Evolutionary conservation across 2,113 vertebrate species (phyloP).

Genomic region (Clarias batrachus): DNA sequence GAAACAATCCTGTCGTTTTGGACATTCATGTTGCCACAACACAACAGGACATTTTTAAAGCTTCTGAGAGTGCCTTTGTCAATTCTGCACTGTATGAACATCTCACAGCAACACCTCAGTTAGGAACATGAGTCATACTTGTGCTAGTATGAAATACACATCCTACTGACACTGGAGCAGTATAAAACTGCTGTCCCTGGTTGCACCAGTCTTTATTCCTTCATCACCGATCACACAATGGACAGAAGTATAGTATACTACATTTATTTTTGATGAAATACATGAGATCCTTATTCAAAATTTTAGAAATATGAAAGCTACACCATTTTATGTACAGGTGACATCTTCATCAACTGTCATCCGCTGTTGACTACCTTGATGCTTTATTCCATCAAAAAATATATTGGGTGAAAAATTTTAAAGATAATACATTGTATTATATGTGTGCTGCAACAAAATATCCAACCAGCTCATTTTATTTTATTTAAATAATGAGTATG

Average conservation of each 20-base stretch:
- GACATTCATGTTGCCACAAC: conserved; percentile 46
- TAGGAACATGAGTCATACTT: conserved; percentile 27
- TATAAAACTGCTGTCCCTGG: neutral
- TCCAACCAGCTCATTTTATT: neutral
- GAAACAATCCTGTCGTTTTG: conserved; percentile 56
- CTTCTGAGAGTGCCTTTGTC: conserved; percentile 7
- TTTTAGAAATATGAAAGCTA: neutral
- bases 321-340: neutral
- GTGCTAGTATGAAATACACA: conserved; percentile 7
- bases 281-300: neutral
- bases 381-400: neutral
- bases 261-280: neutral
- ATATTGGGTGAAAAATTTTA: neutral
- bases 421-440: neutral
- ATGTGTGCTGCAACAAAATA: neutral
- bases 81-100: conserved; percentile 14
- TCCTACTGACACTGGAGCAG: conserved; percentile 10
- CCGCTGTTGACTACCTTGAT: neutral
- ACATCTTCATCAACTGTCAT: neutral
- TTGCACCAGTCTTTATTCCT: neutral
- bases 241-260: neutral
- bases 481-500: neutral
- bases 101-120: conserved; percentile 1
- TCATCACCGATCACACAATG: neutral
- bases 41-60: neutral